These are phyloP conservation scores for Morinoia aosen DNA, from an alignment of 2,888 invertebrate species.

Conservation along the genomic window DNA sequence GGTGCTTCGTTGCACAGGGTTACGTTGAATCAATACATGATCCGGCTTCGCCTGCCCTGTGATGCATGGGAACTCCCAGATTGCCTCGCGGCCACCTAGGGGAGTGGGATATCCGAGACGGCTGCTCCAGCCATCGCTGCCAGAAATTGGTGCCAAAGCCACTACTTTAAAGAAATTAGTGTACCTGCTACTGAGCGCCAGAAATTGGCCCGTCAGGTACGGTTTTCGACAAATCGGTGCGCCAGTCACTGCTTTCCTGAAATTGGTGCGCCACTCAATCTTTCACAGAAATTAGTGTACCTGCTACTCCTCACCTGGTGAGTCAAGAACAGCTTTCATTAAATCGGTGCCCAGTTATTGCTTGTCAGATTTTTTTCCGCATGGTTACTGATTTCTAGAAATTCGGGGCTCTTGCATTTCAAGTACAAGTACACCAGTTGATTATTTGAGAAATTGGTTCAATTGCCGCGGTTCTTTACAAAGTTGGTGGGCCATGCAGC, in stretches of 20 bases:
- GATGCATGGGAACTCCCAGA: neutral
- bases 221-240: neutral
- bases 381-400: too few relatives aligned
- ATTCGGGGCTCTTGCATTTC: too few relatives aligned
- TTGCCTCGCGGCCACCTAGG: neutral
- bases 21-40: slow-evolving; percentile 32
- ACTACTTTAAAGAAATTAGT: neutral
- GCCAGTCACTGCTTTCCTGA: neutral
- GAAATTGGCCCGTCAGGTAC: neutral
- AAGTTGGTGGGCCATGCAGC: too few relatives aligned
- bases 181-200: neutral
- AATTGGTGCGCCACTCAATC: neutral
- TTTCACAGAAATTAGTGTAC: neutral
- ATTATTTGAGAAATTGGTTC: too few relatives aligned
- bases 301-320: too few relatives aligned
- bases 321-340: too few relatives aligned
- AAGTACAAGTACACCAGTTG: too few relatives aligned
- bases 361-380: neutral
- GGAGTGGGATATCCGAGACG: neutral
- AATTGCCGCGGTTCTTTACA: too few relatives aligned
- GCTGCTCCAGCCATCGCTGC: neutral
- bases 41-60: neutral
- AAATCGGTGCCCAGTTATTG: neutral
- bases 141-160: neutral
- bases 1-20: slow-evolving; percentile 19